A percentile compares a stretch with the other conserved stretches of the same genome.
phyloP scores from a whole-genome alignment of 2,113 vertebrate species.

The Vidua chalybeata region DNA sequence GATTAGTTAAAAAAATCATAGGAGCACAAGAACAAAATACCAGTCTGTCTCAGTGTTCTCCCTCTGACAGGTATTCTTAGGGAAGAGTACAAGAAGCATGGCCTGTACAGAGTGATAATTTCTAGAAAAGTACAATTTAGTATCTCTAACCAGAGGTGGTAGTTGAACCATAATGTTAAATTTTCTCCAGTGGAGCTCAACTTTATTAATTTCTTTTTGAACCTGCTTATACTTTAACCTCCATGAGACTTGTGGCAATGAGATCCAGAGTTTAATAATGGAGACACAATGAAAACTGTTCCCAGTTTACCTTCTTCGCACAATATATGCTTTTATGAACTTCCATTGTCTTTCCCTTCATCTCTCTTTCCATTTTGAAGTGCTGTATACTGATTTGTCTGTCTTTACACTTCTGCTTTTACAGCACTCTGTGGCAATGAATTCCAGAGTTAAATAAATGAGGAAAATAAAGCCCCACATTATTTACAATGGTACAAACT shows the following conservation, averaged over 20 bases:
- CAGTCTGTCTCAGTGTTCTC: background rate
- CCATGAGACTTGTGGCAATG: background rate
- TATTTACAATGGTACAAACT: background rate
- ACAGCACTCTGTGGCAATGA: background rate
- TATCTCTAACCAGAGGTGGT: background rate
- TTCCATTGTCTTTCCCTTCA: background rate
- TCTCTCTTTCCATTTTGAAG: background rate
- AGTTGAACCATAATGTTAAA: background rate
- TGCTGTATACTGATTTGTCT: background rate
- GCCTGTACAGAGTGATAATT: background rate
- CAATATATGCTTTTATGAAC: background rate
- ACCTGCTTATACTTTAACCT: background rate
- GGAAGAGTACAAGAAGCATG: background rate
- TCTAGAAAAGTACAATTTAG: background rate
- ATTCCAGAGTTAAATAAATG: background rate
- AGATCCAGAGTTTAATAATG: slow-evolving; percentile 27
- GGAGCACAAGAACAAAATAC: background rate
- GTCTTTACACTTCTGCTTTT: background rate
- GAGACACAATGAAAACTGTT: background rate
- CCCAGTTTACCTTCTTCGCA: background rate
- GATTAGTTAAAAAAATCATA: background rate
- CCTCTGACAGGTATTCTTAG: background rate
- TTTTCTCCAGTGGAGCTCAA: background rate
- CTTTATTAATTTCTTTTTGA: slow-evolving; percentile 32
- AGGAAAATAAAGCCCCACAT: background rate